Conservation (phyloP, 64 coral and sea anemone genomes). For the Montipora efflorescens region DNA sequence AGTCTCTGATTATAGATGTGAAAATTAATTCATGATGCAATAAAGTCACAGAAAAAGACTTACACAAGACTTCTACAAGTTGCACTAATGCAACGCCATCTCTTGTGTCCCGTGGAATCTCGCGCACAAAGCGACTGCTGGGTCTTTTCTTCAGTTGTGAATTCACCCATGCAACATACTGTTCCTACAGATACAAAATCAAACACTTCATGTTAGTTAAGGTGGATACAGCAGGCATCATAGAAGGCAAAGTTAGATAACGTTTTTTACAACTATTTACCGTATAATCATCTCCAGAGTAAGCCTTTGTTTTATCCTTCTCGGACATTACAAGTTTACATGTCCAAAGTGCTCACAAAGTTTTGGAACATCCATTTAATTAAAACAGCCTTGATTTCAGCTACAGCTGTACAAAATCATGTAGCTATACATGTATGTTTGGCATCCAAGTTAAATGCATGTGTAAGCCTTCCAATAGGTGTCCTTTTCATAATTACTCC, state of each 20-base stretch:
- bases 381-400: neutral
- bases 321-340: conserved; percentile 9
- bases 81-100: conserved; percentile 98
- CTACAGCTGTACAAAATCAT: too few relatives aligned
- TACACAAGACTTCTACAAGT: conserved; percentile 95
- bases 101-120: conserved; percentile 87
- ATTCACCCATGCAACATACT: conserved; percentile 96
- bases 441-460: neutral
- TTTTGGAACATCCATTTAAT: conserved; percentile 1
- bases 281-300: neutral
- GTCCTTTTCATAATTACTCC: neutral
- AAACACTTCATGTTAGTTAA: neutral
- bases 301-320: neutral
- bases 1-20: too few relatives aligned
- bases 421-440: too few relatives aligned
- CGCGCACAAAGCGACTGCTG: conserved; percentile 82
- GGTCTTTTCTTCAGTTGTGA: conserved; percentile 95
- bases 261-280: neutral
- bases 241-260: neutral
- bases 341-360: neutral
- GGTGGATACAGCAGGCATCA: neutral
- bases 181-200: conserved; percentile 9
- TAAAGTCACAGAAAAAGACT: neutral
- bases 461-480: neutral
- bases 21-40: too few relatives aligned